phyloP scores from a whole-genome alignment of 2,888 invertebrate species.

The Tetragonisca angustula region DNA sequence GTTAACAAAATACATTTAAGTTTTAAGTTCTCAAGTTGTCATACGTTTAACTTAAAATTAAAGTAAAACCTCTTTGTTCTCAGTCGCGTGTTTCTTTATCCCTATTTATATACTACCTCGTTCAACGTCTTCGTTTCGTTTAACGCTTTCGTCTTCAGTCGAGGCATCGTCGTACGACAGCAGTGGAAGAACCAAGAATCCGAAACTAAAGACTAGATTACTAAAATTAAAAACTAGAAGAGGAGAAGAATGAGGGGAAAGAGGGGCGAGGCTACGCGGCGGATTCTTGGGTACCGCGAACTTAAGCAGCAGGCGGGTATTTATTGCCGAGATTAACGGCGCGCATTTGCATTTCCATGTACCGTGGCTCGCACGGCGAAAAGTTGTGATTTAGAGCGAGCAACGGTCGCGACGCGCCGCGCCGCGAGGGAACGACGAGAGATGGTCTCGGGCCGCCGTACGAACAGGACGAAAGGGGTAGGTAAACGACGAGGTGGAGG shows the following conservation, averaged over 20 bases:
- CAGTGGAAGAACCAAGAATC: too few relatives aligned
- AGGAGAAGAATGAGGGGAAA: background rate
- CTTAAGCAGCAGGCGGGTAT: conserved; percentile 55
- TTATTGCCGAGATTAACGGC: conserved; percentile 70
- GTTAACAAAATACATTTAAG: too few relatives aligned
- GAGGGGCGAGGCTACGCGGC: conserved; percentile 15
- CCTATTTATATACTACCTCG: too few relatives aligned
- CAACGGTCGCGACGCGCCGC: conserved; percentile 27
- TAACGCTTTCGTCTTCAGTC: too few relatives aligned
- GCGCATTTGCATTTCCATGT: conserved; percentile 67
- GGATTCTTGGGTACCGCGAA: conserved; percentile 13
- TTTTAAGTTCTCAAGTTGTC: too few relatives aligned
- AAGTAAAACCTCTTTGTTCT: too few relatives aligned
- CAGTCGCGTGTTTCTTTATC: too few relatives aligned
- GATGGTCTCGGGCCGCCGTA: background rate
- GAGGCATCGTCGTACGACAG: too few relatives aligned
- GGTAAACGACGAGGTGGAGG: background rate
- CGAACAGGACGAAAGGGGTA: background rate
- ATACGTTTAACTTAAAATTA: too few relatives aligned
- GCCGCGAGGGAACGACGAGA: conserved; percentile 13
- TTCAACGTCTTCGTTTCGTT: too few relatives aligned
- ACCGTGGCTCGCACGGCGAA: conserved; percentile 59
- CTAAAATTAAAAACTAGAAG: background rate
- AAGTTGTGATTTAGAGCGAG: conserved; percentile 64
- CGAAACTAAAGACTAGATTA: too few relatives aligned